Conservation (phyloP, 2,888 invertebrate genomes). For the Acleris cristana region DNA sequence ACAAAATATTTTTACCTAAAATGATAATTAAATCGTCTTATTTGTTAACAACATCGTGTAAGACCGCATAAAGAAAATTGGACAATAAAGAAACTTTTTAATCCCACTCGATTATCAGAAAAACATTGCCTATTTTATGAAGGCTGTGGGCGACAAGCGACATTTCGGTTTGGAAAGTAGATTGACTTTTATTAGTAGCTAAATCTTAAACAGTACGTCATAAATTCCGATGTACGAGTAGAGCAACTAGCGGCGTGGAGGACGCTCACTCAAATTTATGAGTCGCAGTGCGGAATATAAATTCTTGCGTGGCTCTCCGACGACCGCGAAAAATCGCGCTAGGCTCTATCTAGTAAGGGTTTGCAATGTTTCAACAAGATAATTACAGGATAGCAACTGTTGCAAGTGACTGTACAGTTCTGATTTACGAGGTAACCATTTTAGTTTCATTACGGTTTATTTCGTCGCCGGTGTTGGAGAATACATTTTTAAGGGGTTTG, state of each 20-base stretch:
- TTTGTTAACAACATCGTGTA: too few relatives aligned
- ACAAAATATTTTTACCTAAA: too few relatives aligned
- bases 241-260: conserved; percentile 70
- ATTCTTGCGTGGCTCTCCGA: conserved; percentile 69
- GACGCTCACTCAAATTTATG: conserved; percentile 79
- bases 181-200: conserved; percentile 53
- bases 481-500: too few relatives aligned
- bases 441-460: too few relatives aligned
- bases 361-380: conserved; percentile 39
- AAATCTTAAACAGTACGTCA: conserved; percentile 72
- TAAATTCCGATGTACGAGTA: conserved; percentile 69
- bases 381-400: conserved; percentile 35
- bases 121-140: too few relatives aligned
- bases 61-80: too few relatives aligned
- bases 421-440: background rate
- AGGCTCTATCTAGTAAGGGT: conserved; percentile 46
- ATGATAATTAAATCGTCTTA: too few relatives aligned
- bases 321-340: conserved; percentile 67
- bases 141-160: too few relatives aligned
- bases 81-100: too few relatives aligned
- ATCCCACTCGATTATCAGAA: too few relatives aligned
- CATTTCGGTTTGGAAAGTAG: background rate
- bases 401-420: conserved; percentile 17
- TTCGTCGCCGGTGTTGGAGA: too few relatives aligned
- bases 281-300: conserved; percentile 82